Evolutionary conservation across 2,113 vertebrate species (phyloP), one percentile per base, ranked within the genome.

Genomic region (Ancistrus triradiatus): DNA sequence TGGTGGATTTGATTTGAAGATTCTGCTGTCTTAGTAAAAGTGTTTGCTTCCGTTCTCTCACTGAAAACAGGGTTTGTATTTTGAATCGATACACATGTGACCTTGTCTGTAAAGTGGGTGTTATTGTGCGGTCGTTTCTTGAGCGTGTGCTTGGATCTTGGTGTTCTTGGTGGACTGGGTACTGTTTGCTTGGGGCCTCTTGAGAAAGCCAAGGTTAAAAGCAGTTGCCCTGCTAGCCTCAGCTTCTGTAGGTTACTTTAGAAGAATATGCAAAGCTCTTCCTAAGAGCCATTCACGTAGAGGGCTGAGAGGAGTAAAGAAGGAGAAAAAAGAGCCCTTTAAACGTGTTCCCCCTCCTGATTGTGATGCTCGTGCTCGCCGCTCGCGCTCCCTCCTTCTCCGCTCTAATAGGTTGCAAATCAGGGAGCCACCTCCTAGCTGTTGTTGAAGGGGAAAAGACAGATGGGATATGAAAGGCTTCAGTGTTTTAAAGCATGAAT

Each of bases 21-120:
- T 81, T 84, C 75, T 83, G 69, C 83, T 84, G 80, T 78, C 77
- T 78, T 68, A 73, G 64, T 52, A 61, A 74, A 81, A n/a, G n/a
- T n/a, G n/a, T 89, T 79, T 49, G 62, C 63, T 77, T 79, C 76
- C 43, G 46, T 65, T 70, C 56, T 61, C 37, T 50, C 69, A 66
- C 51, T 69, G 60, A 47, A 63, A 63, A 46, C 27, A 31, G 27
- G 27, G 27, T 4, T 31, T 4, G 9, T 8, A 37, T n/a, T 3
- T 13, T 37, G 35, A 37, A 13, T 13, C 14, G 2, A 2, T 37
- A 37, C 35, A 37, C 14, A 37, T 8, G 69, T 31, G 28, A 72
- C 11, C 10, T 14, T 17, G 6, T 19, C 11, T 10, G 19, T 22
- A 50, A 24, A 50, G 52, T 63, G 22, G 44, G 44, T 69, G 35